Conservation (phyloP, 2,113 vertebrate genomes). For the Anarhynchus alexandrinus region DNA sequence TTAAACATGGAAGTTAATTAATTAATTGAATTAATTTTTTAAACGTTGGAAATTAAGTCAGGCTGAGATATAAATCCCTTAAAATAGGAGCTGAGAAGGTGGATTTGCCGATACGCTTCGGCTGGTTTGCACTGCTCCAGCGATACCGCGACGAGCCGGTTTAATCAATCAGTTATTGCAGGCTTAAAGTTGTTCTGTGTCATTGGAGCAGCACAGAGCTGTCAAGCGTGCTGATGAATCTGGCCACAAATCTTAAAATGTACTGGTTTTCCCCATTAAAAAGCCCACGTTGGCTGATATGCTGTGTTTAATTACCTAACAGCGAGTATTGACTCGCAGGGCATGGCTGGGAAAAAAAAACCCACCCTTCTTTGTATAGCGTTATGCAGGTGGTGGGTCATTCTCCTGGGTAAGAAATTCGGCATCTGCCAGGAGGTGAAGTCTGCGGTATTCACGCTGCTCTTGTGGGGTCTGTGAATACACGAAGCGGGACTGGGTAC, state of each 20-base stretch:
- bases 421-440: neutral
- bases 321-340: constrained; percentile 37
- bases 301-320: constrained; percentile 33
- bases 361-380: neutral
- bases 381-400: neutral
- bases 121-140: neutral
- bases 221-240: neutral
- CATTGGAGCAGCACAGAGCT: constrained; percentile 21
- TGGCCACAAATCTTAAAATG: constrained; percentile 23
- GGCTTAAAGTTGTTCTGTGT: constrained; percentile 34
- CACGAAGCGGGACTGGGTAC: neutral
- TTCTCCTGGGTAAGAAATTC: neutral
- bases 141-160: neutral
- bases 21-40: neutral
- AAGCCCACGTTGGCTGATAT: neutral
- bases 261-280: neutral
- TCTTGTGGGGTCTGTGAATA: neutral
- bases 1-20: neutral
- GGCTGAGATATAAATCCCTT: neutral
- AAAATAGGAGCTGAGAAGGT: neutral
- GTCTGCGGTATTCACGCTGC: neutral
- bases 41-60: neutral
- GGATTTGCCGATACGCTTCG: neutral
- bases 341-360: neutral
- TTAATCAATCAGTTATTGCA: constrained; percentile 6